Conservation (phyloP, 1,140 invertebrate genomes). For the Ericerus pela region DNA sequence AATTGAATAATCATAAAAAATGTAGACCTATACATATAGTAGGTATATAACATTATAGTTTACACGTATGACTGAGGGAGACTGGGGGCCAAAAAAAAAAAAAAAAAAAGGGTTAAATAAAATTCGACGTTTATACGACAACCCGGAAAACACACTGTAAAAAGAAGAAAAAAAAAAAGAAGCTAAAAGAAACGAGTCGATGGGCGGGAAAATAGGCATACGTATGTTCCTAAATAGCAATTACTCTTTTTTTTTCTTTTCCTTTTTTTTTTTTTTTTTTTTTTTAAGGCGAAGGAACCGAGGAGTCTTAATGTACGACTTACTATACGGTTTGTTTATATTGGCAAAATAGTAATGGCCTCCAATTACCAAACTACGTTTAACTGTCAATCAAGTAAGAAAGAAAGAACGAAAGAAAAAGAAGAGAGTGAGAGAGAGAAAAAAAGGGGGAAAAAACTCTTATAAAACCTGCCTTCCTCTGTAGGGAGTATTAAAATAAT, state of each 20-base stretch:
- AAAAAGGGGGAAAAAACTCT: too few species aligned
- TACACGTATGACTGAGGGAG: too few species aligned
- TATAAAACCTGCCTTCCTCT: constrained; percentile 7
- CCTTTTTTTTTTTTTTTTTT: not conserved
- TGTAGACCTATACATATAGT: too few species aligned
- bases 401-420: too few species aligned
- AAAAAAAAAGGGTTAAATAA: not conserved
- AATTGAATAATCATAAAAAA: too few species aligned
- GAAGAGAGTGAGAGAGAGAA: too few species aligned
- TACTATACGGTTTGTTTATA: not conserved
- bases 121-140: not conserved
- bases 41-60: too few species aligned
- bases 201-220: constrained; percentile 8
- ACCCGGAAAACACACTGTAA: not conserved
- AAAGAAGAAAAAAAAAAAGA: too few species aligned
- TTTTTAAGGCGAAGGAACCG: not conserved
- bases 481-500: constrained; percentile 11
- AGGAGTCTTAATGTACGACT: not conserved
- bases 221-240: constrained; percentile 6
- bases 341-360: constrained; percentile 9
- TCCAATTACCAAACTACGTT: constrained; percentile 6
- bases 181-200: too few species aligned
- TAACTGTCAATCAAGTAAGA: constrained; percentile 6
- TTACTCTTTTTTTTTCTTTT: constrained; percentile 6
- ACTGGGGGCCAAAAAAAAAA: not conserved